These are phyloP conservation scores for Pionites leucogaster DNA, from an alignment of 2,113 vertebrate species.

Conservation along the genomic window DNA sequence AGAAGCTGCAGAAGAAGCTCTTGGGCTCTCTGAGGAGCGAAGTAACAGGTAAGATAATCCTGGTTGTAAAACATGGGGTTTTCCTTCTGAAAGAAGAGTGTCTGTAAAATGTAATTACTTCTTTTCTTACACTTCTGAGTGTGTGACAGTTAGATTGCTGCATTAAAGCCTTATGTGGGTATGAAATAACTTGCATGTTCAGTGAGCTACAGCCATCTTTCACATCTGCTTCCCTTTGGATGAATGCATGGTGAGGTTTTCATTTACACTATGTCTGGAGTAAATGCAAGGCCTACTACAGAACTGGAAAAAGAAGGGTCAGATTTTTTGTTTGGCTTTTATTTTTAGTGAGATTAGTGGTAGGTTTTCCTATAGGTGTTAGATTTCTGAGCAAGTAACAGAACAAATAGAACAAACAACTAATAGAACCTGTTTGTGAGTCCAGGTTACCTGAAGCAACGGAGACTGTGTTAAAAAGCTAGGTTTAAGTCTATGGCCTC, in stretches of 20 bases:
- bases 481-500: not conserved
- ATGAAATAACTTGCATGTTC: not conserved
- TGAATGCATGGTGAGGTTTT: not conserved
- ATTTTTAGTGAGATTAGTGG: not conserved
- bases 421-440: not conserved
- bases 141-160: not conserved
- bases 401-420: not conserved
- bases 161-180: not conserved
- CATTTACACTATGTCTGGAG: not conserved
- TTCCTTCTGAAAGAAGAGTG: not conserved
- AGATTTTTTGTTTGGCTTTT: not conserved
- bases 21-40: constrained; percentile 75
- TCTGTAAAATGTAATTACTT: not conserved
- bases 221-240: not conserved
- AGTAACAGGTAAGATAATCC: constrained; percentile 67
- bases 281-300: not conserved
- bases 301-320: not conserved
- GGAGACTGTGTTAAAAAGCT: not conserved
- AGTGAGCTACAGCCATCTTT: not conserved
- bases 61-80: not conserved
- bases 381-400: not conserved
- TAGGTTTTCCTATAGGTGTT: not conserved
- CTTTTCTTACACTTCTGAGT: not conserved
- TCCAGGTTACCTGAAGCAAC: not conserved
- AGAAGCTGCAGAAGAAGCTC: constrained; percentile 82